Evolutionary conservation across 2,797 vertebrate genomes (phyloP).

Genomic region (Fratercula arctica): DNA sequence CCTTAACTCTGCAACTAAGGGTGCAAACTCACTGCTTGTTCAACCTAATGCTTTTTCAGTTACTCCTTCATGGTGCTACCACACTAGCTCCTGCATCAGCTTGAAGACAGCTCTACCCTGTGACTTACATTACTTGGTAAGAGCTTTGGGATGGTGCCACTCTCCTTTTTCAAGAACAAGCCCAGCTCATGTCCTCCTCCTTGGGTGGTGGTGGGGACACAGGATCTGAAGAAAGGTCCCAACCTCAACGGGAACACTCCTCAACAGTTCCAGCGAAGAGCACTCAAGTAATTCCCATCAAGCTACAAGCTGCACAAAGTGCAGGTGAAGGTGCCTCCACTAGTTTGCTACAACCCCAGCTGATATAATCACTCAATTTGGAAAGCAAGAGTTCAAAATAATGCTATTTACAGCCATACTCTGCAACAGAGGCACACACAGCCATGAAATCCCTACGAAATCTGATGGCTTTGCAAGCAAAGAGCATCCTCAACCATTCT

Average conservation of each 20-base stretch:
- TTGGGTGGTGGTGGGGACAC: accelerated
- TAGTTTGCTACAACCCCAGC: not conserved
- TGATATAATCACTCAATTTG: accelerated
- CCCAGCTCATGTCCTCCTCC: not conserved
- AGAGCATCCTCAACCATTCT: not conserved
- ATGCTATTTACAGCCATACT: no score
- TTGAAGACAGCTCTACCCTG: not conserved
- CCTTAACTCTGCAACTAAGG: not conserved
- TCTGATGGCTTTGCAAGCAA: not conserved
- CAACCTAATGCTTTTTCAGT: not conserved
- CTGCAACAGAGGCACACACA: accelerated
- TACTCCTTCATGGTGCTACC: not conserved
- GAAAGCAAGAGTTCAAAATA: not conserved
- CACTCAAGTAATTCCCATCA: not conserved
- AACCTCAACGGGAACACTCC: accelerated
- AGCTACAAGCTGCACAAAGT: not conserved
- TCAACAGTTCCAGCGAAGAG: not conserved
- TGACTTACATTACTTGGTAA: not conserved
- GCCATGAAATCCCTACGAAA: not conserved
- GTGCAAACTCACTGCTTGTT: not conserved
- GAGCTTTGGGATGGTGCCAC: not conserved
- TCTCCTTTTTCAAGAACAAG: not conserved
- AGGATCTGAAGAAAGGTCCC: not conserved
- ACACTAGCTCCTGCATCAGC: accelerated
- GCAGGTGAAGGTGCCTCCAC: not conserved